Evolutionary conservation across 2,797 vertebrate species (phyloP).

Genomic region (Agapornis canus): DNA sequence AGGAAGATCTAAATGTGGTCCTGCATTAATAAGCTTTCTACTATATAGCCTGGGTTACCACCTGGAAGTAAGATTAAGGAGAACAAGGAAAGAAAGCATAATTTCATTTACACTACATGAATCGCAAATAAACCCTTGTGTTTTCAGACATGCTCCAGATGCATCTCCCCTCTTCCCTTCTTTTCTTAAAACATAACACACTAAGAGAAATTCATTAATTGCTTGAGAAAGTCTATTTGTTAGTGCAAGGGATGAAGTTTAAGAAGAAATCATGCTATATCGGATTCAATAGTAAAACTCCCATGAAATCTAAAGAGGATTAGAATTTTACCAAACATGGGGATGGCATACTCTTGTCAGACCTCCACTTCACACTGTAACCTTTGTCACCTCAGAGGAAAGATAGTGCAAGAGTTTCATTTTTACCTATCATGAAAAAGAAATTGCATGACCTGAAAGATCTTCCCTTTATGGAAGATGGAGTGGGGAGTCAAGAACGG

Average conservation of each 20-base stretch:
- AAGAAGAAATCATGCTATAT: not conserved
- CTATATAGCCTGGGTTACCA: not conserved
- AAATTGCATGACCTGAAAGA: not conserved
- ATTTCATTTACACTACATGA: not conserved
- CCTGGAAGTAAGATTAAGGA: not conserved
- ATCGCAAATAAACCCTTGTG: not conserved
- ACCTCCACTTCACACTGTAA: not conserved
- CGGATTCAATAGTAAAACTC: not conserved
- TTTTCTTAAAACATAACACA: not conserved
- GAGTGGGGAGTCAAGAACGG: accelerated
- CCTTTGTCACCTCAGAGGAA: not conserved
- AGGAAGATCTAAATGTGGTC: not conserved
- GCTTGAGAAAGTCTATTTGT: not conserved
- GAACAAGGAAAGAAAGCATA: not conserved
- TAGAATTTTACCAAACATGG: not conserved
- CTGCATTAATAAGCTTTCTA: not conserved
- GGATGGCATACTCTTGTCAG: not conserved
- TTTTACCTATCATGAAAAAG: not conserved
- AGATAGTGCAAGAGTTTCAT: not conserved
- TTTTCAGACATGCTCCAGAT: not conserved
- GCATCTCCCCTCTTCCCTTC: accelerated
- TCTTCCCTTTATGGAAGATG: not conserved
- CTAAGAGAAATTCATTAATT: not conserved
- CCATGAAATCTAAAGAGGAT: not conserved
- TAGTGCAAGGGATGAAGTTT: not conserved